phyloP scores from a whole-genome alignment of 2,888 invertebrate species.

The Exocentrus adspersus region DNA sequence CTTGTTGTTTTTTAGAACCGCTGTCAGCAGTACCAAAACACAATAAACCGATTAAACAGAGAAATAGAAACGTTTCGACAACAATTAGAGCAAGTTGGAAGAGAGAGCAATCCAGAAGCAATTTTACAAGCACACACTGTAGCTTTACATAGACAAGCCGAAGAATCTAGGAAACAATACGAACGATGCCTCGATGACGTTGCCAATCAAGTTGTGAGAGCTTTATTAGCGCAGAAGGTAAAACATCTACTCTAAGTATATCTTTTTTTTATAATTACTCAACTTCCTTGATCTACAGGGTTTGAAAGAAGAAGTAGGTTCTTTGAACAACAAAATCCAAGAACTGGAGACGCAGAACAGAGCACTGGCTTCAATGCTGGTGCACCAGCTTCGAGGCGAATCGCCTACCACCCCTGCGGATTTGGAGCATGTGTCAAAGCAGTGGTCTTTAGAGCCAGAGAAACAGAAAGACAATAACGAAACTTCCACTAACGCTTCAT shows the following conservation, averaged over 20 bases:
- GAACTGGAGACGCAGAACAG: constrained; percentile 84
- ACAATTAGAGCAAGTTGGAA: constrained; percentile 65
- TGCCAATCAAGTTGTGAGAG: constrained; percentile 84
- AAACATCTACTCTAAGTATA: too few relatives aligned
- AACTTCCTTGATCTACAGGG: constrained; percentile 74
- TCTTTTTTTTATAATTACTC: too few relatives aligned
- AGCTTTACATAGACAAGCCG: constrained; percentile 71
- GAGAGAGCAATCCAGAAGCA: constrained; percentile 66
- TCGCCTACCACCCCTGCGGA: constrained; percentile 40
- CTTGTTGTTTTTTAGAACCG: constrained; percentile 68
- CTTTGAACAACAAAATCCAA: constrained; percentile 77
- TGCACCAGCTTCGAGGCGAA: constrained; percentile 70
- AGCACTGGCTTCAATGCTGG: constrained; percentile 75
- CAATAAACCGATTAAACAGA: constrained; percentile 72
- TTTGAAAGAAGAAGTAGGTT: constrained; percentile 80
- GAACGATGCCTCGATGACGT: constrained; percentile 85
- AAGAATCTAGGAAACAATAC: constrained; percentile 77
- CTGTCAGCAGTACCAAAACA: constrained; percentile 76
- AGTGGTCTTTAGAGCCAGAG: constrained; percentile 33
- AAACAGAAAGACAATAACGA: constrained; percentile 25
- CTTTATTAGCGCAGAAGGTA: constrained; percentile 86
- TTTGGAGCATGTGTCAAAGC: constrained; percentile 37
- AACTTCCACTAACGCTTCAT: constrained; percentile 18
- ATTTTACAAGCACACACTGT: constrained; percentile 70
- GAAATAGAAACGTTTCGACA: constrained; percentile 76